Conservation (phyloP, 2,888 invertebrate genomes). For the Drosophila barbarae region DNA sequence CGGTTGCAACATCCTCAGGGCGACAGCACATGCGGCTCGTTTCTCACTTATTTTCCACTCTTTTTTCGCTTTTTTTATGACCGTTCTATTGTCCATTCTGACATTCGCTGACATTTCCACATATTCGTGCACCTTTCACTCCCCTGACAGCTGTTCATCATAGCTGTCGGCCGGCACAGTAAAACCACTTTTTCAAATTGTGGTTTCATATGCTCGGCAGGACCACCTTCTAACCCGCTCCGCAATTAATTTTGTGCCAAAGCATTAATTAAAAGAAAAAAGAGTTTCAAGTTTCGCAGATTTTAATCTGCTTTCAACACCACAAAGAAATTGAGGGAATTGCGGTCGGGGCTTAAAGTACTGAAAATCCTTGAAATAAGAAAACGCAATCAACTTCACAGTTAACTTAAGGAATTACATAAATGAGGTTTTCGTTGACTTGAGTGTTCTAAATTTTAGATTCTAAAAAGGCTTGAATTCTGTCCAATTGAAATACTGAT, state of each 20-base stretch:
- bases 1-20: slow-evolving; percentile 23
- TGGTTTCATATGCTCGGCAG: slow-evolving; percentile 1
- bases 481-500: background rate
- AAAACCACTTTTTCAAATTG: slow-evolving; percentile 10
- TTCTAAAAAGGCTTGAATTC: background rate
- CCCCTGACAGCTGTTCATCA: slow-evolving; percentile 48
- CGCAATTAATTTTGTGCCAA: slow-evolving; percentile 1
- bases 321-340: background rate
- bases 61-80: slow-evolving; percentile 26
- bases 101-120: slow-evolving; percentile 54
- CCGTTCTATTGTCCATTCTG: slow-evolving; percentile 52
- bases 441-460: background rate
- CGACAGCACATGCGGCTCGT: slow-evolving; percentile 37
- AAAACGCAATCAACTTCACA: background rate
- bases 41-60: slow-evolving; percentile 1
- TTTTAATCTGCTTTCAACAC: slow-evolving; percentile 6
- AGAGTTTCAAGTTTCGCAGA: slow-evolving; percentile 3
- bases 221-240: background rate
- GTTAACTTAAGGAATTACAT: background rate
- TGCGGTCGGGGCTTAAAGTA: background rate
- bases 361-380: background rate
- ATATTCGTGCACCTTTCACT: slow-evolving; percentile 30
- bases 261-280: slow-evolving; percentile 15
- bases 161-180: slow-evolving; percentile 7
- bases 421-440: background rate